Evolutionary conservation across 2,113 vertebrate genomes (phyloP).

Genomic region (Python bivittatus): DNA sequence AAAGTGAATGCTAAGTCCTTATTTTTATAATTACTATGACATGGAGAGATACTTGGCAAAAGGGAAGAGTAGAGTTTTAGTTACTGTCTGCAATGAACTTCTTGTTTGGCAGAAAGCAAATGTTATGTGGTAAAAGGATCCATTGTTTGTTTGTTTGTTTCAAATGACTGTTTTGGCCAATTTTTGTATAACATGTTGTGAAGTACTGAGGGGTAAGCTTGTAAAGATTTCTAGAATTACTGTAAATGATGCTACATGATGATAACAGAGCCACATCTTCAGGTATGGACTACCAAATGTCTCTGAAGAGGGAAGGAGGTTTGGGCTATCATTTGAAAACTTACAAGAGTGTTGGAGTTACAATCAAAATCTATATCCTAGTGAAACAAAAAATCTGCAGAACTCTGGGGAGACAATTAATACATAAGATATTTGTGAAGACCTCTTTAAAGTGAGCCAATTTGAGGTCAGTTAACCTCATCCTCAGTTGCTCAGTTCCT

Average conservation of each 20-base stretch:
- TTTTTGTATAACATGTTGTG: neutral
- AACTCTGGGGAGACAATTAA: too few species aligned
- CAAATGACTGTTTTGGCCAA: neutral
- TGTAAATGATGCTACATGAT: neutral
- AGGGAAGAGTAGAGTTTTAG: neutral
- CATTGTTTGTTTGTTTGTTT: neutral
- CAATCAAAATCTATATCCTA: too few species aligned
- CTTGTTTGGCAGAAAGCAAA: neutral
- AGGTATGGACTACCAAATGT: neutral
- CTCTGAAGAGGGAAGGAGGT: neutral
- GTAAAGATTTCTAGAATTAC: neutral
- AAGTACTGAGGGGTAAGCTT: neutral
- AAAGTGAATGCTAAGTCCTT: neutral
- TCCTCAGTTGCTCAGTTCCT: too few species aligned
- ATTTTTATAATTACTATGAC: neutral
- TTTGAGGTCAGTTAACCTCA: too few species aligned
- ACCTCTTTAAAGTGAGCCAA: too few species aligned
- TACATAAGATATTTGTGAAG: too few species aligned
- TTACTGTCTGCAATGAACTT: neutral
- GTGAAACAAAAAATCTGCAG: too few species aligned
- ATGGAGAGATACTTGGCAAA: neutral
- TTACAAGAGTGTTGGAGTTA: too few species aligned
- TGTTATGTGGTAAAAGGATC: too few species aligned
- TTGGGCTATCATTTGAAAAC: neutral
- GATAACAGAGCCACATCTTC: neutral